A percentile compares a stretch with the other conserved stretches of the same genome.
These are phyloP conservation scores for Rhadina sibilatrix DNA, from an alignment of 2,113 vertebrate genomes.

Conservation along the genomic window DNA sequence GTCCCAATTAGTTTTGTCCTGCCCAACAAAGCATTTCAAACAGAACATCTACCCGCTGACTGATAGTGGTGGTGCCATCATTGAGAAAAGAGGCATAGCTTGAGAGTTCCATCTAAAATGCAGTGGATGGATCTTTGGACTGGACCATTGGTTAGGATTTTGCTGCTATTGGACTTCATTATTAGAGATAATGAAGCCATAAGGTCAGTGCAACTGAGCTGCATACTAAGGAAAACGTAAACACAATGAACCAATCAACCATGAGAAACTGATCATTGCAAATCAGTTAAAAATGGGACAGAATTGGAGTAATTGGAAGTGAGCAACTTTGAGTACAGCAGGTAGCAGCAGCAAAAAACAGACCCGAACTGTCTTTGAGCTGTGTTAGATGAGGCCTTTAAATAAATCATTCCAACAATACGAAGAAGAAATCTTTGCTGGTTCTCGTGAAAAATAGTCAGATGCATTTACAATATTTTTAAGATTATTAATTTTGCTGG, in stretches of 20 bases:
- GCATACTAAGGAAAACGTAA: conserved; percentile 8
- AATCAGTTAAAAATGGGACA: background rate
- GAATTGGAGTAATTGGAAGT: background rate
- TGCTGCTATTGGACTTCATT: background rate
- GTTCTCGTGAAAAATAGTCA: background rate
- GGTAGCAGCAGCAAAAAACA: background rate
- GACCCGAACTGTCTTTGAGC: background rate
- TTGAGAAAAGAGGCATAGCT: background rate
- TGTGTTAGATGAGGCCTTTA: background rate
- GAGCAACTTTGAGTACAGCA: background rate
- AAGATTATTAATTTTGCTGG: conserved; percentile 9
- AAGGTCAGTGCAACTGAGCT: background rate
- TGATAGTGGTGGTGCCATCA: background rate
- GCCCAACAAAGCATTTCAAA: background rate
- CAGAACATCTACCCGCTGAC: background rate
- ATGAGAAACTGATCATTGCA: background rate
- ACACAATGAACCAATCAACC: background rate
- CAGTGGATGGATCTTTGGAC: background rate
- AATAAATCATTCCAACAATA: background rate
- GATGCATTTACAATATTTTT: conserved; percentile 2
- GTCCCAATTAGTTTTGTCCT: background rate
- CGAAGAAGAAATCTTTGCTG: background rate
- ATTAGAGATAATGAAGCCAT: background rate
- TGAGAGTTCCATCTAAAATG: background rate
- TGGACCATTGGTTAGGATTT: background rate